phyloP scores from a whole-genome alignment of 2,888 invertebrate genomes.

The Andrena bucephala region DNA sequence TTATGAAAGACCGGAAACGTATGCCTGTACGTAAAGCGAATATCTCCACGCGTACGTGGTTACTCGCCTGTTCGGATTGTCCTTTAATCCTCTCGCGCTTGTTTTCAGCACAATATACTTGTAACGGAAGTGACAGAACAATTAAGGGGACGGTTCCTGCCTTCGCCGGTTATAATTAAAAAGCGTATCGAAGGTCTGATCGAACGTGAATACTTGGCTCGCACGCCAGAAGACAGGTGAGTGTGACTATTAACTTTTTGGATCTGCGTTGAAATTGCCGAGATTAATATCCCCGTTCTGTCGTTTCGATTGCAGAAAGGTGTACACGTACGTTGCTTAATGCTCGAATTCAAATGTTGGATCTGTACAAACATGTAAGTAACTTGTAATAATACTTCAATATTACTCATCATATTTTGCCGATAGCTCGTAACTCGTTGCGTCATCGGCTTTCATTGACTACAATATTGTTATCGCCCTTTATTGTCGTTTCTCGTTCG shows the following conservation, averaged over 20 bases:
- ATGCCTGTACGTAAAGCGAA: slow-evolving; percentile 89
- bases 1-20: slow-evolving; percentile 99
- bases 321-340: slow-evolving; percentile 98
- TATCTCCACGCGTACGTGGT: not conserved
- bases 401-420: slow-evolving; percentile 59
- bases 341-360: slow-evolving; percentile 78
- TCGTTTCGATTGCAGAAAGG: slow-evolving; percentile 88
- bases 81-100: not conserved
- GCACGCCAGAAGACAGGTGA: slow-evolving; percentile 97
- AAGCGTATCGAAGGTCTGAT: slow-evolving; percentile 99
- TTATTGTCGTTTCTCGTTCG: slow-evolving; percentile 46
- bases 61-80: not conserved
- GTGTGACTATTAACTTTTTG: slow-evolving; percentile 28
- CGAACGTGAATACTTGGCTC: slow-evolving; percentile 98
- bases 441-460: slow-evolving; percentile 45
- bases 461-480: slow-evolving; percentile 51
- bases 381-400: slow-evolving; percentile 68
- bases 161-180: slow-evolving; percentile 99
- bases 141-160: slow-evolving; percentile 97
- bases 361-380: slow-evolving; percentile 81
- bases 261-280: not conserved
- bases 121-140: slow-evolving; percentile 99
- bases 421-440: slow-evolving; percentile 43
- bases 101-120: slow-evolving; percentile 93
- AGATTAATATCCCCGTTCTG: not conserved